Evolutionary conservation across 2,113 vertebrate genomes (phyloP), one percentile per base, ranked within the genome.

Genomic region (Stegastes partitus): DNA sequence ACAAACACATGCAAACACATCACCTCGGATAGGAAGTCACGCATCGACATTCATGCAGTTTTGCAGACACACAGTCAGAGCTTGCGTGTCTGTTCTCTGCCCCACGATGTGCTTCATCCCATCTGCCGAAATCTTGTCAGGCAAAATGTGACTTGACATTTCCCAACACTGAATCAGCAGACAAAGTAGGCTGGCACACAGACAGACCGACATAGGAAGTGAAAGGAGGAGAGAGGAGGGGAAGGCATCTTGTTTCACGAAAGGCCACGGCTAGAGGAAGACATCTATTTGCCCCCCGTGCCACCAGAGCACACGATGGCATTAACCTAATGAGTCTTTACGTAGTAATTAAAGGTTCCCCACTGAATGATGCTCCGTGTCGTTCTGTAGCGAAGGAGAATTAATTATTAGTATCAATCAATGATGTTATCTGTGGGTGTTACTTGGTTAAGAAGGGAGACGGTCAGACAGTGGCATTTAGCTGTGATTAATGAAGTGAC

Each of bases 401-500:
- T 95, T 94, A 92, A 94, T 94, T 92, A 91, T 93, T 92, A 79
- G 89, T 92, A 93, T 93, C 91, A 93, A 94, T 94, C 92, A 95
- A 90, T 93, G 90, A 91, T 91, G 90, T 72, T 91, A 92, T 93
- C 91, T 89, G 89, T 81, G 83, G 82, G 77, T 89, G 89, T 86
- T 91, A 88, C 81, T 87, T 90, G 82, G 90, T 90, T 87, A 89
- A 87, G 91, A 63, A 75, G 76, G 74, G 74, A 85, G 86, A 91
- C 51, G 79, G 87, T 89, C 68, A 91, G 90, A 90, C 91, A 90
- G 85, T 89, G 90, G 93, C 89, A 89, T 91, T 93, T 93, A 93
- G 91, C 86, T 77, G 83, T 94, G 94, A 95, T 95, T 95, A 95
- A 95, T 95, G 93, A 90, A 92, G 77, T 92, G 92, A 94, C 93